These are phyloP conservation scores for Sapajus apella DNA, from an alignment of 2,113 vertebrate species.

Conservation along the genomic window DNA sequence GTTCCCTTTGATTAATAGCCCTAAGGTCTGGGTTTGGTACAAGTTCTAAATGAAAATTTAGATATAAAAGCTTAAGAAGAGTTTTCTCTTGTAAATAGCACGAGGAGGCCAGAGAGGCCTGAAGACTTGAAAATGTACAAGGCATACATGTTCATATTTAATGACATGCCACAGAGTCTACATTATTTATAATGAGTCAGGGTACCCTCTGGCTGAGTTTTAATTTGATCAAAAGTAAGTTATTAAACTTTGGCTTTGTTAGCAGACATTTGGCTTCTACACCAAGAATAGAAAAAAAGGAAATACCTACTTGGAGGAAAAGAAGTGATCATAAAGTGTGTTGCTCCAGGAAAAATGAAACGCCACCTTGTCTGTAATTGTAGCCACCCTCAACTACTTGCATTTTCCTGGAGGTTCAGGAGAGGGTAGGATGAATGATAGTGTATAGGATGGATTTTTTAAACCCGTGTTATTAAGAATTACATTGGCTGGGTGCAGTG, in stretches of 20 bases:
- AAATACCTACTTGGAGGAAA: background rate
- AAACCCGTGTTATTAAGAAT: background rate
- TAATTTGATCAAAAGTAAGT: slow-evolving; percentile 60
- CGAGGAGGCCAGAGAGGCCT: background rate
- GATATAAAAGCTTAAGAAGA: background rate
- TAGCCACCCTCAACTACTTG: background rate
- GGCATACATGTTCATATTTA: slow-evolving; percentile 59
- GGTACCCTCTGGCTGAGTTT: slow-evolving; percentile 43
- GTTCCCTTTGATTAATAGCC: background rate
- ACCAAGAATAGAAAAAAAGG: background rate
- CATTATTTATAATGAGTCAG: slow-evolving; percentile 54
- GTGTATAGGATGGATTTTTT: background rate
- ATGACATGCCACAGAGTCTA: background rate
- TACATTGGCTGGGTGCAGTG: too few species aligned
- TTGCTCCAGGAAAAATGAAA: background rate
- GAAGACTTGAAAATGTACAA: slow-evolving; percentile 1
- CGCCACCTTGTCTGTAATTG: background rate
- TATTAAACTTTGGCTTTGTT: slow-evolving; percentile 5
- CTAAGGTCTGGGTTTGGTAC: background rate
- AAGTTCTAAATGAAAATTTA: background rate
- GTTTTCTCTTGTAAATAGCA: background rate
- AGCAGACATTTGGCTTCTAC: background rate
- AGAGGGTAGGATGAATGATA: background rate
- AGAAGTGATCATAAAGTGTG: background rate
- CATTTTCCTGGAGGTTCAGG: background rate